Conservation (phyloP, 1,140 invertebrate species). For the Caerostris extrusa region DNA sequence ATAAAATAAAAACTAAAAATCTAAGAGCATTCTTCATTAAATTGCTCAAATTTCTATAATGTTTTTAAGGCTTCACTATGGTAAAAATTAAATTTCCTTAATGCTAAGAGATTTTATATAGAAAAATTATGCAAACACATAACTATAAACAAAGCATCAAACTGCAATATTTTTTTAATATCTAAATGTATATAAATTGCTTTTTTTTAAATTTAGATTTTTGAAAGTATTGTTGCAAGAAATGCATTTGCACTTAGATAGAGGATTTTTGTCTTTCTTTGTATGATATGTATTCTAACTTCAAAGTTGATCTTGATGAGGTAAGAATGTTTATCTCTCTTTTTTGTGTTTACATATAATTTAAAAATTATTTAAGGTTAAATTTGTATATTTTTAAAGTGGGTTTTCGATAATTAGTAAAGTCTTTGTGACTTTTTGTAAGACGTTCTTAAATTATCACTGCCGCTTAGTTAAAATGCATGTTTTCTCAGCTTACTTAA, state of each 20-base stretch:
- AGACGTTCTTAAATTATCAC: not conserved
- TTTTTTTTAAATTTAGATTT: slow-evolving; percentile 83
- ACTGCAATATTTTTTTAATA: too few relatives aligned
- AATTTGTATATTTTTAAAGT: not conserved
- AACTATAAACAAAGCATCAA: too few relatives aligned
- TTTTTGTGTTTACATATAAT: not conserved
- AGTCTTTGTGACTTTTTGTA: not conserved
- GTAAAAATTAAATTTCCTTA: too few relatives aligned
- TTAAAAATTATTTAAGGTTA: not conserved
- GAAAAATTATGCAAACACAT: too few relatives aligned
- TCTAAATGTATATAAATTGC: too few relatives aligned
- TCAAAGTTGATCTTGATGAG: slow-evolving; percentile 78
- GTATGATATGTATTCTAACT: slow-evolving; percentile 85
- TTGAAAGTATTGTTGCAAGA: slow-evolving; percentile 88
- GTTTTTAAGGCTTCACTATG: too few relatives aligned
- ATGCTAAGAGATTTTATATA: too few relatives aligned
- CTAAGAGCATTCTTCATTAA: too few relatives aligned
- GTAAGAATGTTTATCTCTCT: not conserved
- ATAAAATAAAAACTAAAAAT: too few relatives aligned
- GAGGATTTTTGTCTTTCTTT: slow-evolving; percentile 87
- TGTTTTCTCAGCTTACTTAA: too few relatives aligned
- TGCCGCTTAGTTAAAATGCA: too few relatives aligned
- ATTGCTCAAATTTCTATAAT: too few relatives aligned
- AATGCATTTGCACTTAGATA: slow-evolving; percentile 88
- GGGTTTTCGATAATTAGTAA: not conserved